phyloP scores from a whole-genome alignment of 2,888 invertebrate genomes.

The Euphydryas editha region DNA sequence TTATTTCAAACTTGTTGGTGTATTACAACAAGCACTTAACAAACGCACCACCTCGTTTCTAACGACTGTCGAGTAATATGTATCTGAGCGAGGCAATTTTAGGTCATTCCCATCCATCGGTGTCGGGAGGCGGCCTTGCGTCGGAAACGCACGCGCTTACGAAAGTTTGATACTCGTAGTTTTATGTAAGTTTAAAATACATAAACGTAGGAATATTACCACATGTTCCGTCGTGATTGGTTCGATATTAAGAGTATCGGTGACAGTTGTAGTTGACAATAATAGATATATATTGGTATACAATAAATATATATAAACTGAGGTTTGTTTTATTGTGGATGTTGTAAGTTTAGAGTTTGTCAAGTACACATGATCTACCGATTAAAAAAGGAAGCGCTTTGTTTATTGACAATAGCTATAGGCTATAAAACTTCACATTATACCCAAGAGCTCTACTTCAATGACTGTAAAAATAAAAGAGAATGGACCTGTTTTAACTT shows the following conservation, averaged over 20 bases:
- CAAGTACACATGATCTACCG: background rate
- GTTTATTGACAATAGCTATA: too few species aligned
- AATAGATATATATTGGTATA: too few species aligned
- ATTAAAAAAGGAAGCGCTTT: background rate
- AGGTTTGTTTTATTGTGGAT: too few species aligned
- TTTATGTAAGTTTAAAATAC: background rate
- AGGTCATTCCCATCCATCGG: constrained; percentile 72
- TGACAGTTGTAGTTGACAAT: too few species aligned
- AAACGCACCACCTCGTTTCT: constrained; percentile 46
- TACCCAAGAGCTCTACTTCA: too few species aligned
- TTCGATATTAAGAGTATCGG: too few species aligned
- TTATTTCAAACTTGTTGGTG: constrained; percentile 27
- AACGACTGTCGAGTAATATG: constrained; percentile 47
- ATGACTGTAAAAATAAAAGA: too few species aligned
- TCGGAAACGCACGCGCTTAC: constrained; percentile 40
- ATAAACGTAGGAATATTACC: background rate
- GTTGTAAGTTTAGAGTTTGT: too few species aligned
- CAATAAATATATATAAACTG: too few species aligned
- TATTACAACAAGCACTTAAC: constrained; percentile 52
- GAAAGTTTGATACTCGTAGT: constrained; percentile 12
- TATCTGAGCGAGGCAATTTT: constrained; percentile 61
- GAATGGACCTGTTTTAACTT: too few species aligned
- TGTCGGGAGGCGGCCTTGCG: constrained; percentile 60
- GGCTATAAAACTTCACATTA: too few species aligned
- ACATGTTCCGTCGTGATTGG: too few species aligned